Percentiles rank a stretch among this genome's conserved stretches.
Conservation (phyloP, 1,140 invertebrate genomes). For the Bombus turneri region DNA sequence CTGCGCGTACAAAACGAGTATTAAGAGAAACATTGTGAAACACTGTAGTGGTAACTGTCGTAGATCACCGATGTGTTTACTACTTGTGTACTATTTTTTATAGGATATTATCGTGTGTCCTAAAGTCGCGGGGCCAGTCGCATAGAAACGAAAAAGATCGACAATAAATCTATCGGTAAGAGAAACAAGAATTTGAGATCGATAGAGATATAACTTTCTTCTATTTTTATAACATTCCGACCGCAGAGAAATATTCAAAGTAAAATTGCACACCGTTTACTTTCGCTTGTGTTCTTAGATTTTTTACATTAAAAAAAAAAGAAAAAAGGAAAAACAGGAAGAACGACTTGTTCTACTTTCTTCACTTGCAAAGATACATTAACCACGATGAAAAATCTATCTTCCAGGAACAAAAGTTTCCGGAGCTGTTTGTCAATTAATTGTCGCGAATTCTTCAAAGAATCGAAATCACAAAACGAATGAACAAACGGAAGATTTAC, state of each 20-base stretch:
- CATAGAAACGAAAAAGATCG: neutral
- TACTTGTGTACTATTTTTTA: neutral
- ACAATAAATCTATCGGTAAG: neutral
- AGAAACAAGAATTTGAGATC: too few relatives aligned
- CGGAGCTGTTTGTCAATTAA: conserved; percentile 27
- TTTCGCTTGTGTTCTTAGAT: neutral
- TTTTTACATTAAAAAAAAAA: neutral
- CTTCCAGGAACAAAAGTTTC: neutral
- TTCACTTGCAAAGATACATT: neutral
- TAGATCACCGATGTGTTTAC: neutral
- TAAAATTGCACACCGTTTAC: neutral
- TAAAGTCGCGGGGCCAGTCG: neutral
- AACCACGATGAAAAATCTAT: too few relatives aligned
- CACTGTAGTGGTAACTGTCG: neutral
- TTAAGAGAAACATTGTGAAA: neutral
- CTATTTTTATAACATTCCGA: neutral
- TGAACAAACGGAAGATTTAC: neutral
- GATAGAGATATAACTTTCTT: neutral
- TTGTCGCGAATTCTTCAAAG: conserved; percentile 1
- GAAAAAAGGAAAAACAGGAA: neutral
- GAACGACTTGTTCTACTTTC: neutral
- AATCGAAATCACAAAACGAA: neutral
- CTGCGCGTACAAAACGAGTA: neutral
- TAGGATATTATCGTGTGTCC: conserved; percentile 25
- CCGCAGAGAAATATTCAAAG: neutral